These are phyloP conservation scores for Sinopyrophorus schimmeli DNA, from an alignment of 2,888 invertebrate genomes.

Conservation along the genomic window DNA sequence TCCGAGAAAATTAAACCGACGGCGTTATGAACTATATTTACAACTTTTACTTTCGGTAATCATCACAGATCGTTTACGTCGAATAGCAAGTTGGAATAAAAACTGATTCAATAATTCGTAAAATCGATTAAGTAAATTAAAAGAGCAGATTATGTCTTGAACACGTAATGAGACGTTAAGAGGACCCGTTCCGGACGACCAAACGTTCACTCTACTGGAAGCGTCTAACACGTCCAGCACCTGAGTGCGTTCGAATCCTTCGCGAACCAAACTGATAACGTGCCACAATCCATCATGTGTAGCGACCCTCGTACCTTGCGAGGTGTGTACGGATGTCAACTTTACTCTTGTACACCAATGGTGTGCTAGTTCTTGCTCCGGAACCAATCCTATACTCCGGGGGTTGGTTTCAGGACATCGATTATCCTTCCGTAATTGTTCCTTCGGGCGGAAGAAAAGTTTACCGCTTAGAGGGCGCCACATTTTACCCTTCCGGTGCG, in stretches of 20 bases:
- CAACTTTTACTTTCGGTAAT: constrained; percentile 19
- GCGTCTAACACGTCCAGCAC: constrained; percentile 35
- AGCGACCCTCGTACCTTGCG: constrained; percentile 47
- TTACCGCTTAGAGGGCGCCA: constrained; percentile 54
- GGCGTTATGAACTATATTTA: neutral
- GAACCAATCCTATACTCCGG: constrained; percentile 37
- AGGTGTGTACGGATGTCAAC: constrained; percentile 53
- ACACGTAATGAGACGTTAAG: constrained; percentile 37
- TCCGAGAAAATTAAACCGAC: constrained; percentile 1
- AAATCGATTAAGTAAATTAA: constrained; percentile 38
- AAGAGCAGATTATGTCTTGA: constrained; percentile 33
- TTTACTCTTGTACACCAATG: constrained; percentile 27
- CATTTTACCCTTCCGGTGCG: constrained; percentile 39
- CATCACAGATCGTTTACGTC: constrained; percentile 14
- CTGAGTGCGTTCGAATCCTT: constrained; percentile 37
- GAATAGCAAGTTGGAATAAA: constrained; percentile 10
- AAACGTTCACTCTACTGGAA: constrained; percentile 39
- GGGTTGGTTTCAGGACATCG: constrained; percentile 41
- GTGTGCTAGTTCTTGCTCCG: constrained; percentile 25
- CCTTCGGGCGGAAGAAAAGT: constrained; percentile 53
- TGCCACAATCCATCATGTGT: constrained; percentile 46
- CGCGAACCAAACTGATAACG: constrained; percentile 46
- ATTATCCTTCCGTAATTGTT: constrained; percentile 46
- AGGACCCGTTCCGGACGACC: constrained; percentile 38
- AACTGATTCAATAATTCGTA: constrained; percentile 29